Base-by-base conservation (phyloP, 2,113 vertebrate genomes). In the Pionites leucogaster region DNA sequence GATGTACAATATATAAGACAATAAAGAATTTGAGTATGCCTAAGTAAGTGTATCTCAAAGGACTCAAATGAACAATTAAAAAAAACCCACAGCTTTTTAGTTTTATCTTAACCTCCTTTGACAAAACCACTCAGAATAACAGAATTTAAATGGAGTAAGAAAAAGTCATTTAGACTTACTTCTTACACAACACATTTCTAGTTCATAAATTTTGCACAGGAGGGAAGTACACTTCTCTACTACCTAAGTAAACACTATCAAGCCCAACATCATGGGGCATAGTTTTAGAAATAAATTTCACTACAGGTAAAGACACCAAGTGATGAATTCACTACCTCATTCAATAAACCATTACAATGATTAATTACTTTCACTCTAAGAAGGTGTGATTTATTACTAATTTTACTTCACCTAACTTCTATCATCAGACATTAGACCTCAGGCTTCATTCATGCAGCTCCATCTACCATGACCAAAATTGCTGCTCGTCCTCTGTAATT, bases 341-440 rank as follows among this genome's bases (percentile, higher is more conserved):
- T 96, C 86, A 88, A 93, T 92, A 95, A 88, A 60, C 63, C 65
- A 72, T 93, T 80, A 46, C 63, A 83, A 53, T 80, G 76, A 88
- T 88, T 95, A 92, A 92, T 91, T 95, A 63, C 53, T 88, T 60
- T 69, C 27, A 80, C 18, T 83, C 53, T 74, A 74, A 90, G 62
- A 85, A 85, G 44, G 28, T 77, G 15, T 77, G 76, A 94, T 85
- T 94, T 95, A 90, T 90, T 86, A 81, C 76, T 53, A 41, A 84
- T 88, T 93, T 88, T 10, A 62, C 31, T 86, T 94, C 69, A 78
- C 33, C 76, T 84, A 53, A 65, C 13, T n/a, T 67, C 53, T 53
- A 10, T 63, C 76, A 82, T 55, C 55, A 86, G 72, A 65, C 49
- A 49, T 88, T 88, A 80, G n/a, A 93, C 37, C 55, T 80, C 44